Conservation (phyloP, 2,113 vertebrate species). For the Eublepharis macularius region DNA sequence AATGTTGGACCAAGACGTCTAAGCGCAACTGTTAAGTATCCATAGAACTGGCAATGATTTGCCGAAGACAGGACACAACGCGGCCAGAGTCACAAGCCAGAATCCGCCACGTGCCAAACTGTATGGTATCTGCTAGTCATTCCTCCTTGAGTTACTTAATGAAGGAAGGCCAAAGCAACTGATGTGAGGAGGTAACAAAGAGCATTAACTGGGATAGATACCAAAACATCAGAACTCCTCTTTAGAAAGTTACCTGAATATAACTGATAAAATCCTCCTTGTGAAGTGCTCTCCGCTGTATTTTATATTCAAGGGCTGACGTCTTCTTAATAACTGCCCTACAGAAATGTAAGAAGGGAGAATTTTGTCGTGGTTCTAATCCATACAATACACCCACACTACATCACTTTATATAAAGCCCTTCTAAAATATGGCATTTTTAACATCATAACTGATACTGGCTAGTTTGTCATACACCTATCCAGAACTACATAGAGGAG, state of each 20-base stretch:
- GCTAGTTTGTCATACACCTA: neutral
- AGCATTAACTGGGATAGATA: neutral
- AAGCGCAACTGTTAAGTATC: neutral
- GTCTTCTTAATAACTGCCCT: conserved; percentile 90
- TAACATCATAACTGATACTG: no score
- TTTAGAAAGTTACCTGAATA: conserved; percentile 80
- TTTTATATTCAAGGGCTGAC: conserved; percentile 92
- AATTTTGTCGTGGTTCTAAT: neutral
- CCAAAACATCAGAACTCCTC: no score
- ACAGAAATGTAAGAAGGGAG: conserved; percentile 19
- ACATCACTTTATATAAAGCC: neutral
- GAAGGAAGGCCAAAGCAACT: neutral
- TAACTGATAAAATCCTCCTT: conserved; percentile 93
- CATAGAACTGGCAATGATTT: neutral
- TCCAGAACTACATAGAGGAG: neutral
- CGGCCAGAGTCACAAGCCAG: accelerated
- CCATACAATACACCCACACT: neutral
- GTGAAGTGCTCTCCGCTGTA: conserved; percentile 82
- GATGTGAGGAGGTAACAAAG: neutral
- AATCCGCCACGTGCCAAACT: neutral
- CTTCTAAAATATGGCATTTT: no score
- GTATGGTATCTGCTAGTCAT: neutral
- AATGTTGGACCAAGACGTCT: neutral
- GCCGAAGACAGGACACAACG: no score
- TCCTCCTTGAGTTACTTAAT: neutral